Evolutionary conservation across 2,797 vertebrate species (phyloP).

Genomic region (Meda fulgida): DNA sequence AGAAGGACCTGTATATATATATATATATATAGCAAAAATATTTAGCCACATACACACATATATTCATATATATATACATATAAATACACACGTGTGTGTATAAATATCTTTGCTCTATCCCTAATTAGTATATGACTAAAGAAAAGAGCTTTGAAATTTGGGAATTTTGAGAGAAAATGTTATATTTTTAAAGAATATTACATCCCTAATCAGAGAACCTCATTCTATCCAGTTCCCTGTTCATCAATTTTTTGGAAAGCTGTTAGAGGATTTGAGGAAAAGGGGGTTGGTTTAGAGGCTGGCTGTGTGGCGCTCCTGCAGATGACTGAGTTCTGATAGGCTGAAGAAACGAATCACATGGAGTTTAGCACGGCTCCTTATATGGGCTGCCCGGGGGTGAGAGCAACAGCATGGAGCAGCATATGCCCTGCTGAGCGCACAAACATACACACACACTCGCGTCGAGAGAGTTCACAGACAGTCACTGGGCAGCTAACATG

Average conservation of each 20-base stretch:
- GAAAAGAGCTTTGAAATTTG: not conserved
- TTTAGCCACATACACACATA: too few species aligned
- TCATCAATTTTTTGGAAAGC: constrained; percentile 31
- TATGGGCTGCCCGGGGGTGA: constrained; percentile 75
- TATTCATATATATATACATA: too few species aligned
- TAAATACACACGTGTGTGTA: too few species aligned
- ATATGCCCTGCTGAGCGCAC: constrained; percentile 61
- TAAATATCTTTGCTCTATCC: not conserved
- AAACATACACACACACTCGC: constrained; percentile 13
- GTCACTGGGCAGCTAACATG: constrained; percentile 42
- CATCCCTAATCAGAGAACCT: not conserved
- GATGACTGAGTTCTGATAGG: constrained; percentile 81
- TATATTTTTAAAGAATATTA: not conserved
- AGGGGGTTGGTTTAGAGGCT: constrained; percentile 28
- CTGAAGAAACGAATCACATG: constrained; percentile 82
- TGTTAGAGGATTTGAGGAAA: constrained; percentile 16
- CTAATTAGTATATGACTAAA: not conserved
- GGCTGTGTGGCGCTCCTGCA: constrained; percentile 70
- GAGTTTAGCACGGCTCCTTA: constrained; percentile 73
- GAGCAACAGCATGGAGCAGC: constrained; percentile 67
- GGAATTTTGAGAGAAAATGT: not conserved
- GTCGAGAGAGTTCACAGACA: constrained; percentile 7
- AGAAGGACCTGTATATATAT: too few species aligned
- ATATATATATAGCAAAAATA: too few species aligned
- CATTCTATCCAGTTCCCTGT: not conserved